Evolutionary conservation across 2,113 vertebrate genomes (phyloP), one percentile per base, ranked within the genome.

Genomic region (Haemorhous mexicanus): DNA sequence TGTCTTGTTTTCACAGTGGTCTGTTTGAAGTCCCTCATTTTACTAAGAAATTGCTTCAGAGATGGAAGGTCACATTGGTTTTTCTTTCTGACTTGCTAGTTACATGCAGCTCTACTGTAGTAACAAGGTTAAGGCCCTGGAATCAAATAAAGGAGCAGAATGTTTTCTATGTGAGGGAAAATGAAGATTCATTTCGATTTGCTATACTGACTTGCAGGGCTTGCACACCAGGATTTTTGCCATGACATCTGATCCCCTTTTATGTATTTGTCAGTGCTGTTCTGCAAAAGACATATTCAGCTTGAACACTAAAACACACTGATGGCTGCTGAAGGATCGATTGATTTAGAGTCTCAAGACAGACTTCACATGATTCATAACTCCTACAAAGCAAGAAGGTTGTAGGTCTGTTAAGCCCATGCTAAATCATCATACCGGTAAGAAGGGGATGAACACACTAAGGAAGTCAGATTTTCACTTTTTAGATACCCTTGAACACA

Each of bases 141-240:
- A 94, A 94, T 50, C 19, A 79, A 90, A 89, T 86, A 13, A 10
- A 90, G 93, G 35, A 75, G 73, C 47, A 90, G 70, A 95, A 95
- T 80, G 20, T 47, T 88, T 46, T 86, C 75, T 85, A 9, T 66
- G 77, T 91, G 67, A 78, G 39, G 69, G 62, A 79, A 82, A 92
- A 83, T 58, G 64, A 86, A 80, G 70, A 67, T 83, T 74, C 72
- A 47, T 88, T 91, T 19, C 13, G 46, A 70, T 93, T 61, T 77
- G 30, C 44, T 70, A 22, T 28, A 32, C 50, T 39, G 66, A 63
- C 47, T 88, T 27, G 49, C 63, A 67, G 72, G 47, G 41, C 59
- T 89, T 83, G 70, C 74, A 89, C 67, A 88, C 58, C 72, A 92
- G 56, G 28, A 59, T 84, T 87, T 88, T 81, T 94, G 75, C 63